Percentiles rank a stretch among this genome's conserved stretches.
phyloP scores from a whole-genome alignment of 2,797 vertebrate species.

The Pelodytes ibericus region DNA sequence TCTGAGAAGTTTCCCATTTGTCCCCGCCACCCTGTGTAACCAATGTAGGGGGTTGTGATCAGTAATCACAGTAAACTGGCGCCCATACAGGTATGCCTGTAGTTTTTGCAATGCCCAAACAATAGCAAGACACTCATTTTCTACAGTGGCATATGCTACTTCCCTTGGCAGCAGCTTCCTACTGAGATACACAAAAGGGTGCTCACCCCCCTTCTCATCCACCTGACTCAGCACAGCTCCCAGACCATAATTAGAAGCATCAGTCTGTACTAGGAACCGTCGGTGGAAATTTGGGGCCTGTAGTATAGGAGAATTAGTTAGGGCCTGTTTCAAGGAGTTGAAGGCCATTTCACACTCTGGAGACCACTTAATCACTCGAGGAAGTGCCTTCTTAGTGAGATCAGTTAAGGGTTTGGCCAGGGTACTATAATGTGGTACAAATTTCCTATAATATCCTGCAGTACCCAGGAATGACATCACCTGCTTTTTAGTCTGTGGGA shows the following conservation, averaged over 20 bases:
- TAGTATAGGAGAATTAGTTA: not conserved
- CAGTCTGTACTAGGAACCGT: not conserved
- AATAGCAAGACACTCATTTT: conserved; percentile 4
- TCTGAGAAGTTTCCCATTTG: not conserved
- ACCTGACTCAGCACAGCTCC: not conserved
- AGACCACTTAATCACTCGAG: not conserved
- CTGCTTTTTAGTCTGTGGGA: conserved; percentile 8
- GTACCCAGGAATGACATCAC: conserved; percentile 18
- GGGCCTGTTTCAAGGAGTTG: not conserved
- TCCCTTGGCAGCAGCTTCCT: not conserved
- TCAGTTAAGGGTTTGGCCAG: conserved; percentile 12
- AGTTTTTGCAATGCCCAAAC: conserved; percentile 6
- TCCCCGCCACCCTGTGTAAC: not conserved
- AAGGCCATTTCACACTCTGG: not conserved
- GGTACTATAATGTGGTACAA: conserved; percentile 20
- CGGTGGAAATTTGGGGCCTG: not conserved
- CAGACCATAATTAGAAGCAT: not conserved
- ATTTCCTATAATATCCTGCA: not conserved
- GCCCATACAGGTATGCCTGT: conserved; percentile 1
- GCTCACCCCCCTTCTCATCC: not conserved
- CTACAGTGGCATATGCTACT: not conserved
- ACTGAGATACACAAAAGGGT: not conserved
- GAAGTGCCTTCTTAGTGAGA: not conserved
- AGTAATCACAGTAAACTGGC: too few relatives aligned
- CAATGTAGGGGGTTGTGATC: conserved; percentile 1